A percentile compares a stretch with the other conserved stretches of the same genome.
phyloP scores from a whole-genome alignment of 1,140 invertebrate species.

The Sweltsa coloradensis region DNA sequence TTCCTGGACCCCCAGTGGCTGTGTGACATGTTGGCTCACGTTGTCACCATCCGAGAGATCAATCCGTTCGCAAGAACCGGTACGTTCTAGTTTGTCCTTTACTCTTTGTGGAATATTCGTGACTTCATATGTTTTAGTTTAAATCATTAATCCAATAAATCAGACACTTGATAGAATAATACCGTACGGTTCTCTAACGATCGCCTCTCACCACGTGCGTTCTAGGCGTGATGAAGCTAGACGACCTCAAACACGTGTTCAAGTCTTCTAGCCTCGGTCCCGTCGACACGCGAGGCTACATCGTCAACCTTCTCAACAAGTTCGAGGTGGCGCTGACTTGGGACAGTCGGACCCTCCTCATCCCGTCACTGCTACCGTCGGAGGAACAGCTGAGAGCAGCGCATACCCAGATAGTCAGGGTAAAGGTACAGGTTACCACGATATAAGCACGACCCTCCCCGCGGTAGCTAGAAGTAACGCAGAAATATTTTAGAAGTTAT shows the following conservation, averaged over 20 bases:
- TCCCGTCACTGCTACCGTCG: conserved; percentile 82
- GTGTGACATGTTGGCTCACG: conserved; percentile 93
- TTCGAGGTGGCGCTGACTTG: conserved; percentile 97
- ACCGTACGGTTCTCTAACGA: too few relatives aligned
- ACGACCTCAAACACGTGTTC: conserved; percentile 88
- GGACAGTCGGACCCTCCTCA: conserved; percentile 81
- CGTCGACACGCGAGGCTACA: conserved; percentile 61
- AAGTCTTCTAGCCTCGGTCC: conserved; percentile 52
- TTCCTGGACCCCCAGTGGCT: conserved; percentile 98
- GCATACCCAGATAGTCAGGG: conserved; percentile 17
- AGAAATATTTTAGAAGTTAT: too few relatives aligned
- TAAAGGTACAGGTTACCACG: conserved; percentile 22
- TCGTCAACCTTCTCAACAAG: conserved; percentile 84
- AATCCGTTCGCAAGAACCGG: conserved; percentile 87
- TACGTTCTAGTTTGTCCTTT: conserved; percentile 19
- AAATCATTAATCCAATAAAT: background rate
- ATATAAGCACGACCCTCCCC: too few relatives aligned
- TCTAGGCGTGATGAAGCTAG: conserved; percentile 79
- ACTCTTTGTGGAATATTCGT: too few relatives aligned
- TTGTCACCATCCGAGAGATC: conserved; percentile 90
- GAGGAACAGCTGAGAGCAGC: conserved; percentile 46
- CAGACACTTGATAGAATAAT: background rate
- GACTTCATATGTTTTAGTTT: too few relatives aligned
- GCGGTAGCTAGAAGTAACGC: too few relatives aligned
- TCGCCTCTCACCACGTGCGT: too few relatives aligned